phyloP scores from a whole-genome alignment of 2,888 invertebrate species.

The Coenonympha arcania region DNA sequence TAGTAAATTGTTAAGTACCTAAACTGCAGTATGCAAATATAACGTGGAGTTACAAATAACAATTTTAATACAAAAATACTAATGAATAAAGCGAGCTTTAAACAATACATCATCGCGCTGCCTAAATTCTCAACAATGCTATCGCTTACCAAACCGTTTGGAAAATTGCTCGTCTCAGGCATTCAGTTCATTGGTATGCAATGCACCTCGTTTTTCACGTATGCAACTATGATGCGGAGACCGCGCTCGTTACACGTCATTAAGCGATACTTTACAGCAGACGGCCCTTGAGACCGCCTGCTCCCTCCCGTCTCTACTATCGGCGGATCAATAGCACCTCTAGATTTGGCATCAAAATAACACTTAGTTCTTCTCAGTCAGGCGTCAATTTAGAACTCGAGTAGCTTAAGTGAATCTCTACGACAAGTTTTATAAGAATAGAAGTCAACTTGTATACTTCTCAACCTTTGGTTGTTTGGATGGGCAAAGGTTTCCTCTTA shows the following conservation, averaged over 20 bases:
- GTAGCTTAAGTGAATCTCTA: neutral
- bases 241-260: conserved; percentile 73
- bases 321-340: conserved; percentile 32
- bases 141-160: conserved; percentile 22
- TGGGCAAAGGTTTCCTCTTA: too few species aligned
- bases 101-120: neutral
- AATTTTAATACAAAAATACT: too few species aligned
- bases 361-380: neutral
- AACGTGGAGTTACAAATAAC: too few species aligned
- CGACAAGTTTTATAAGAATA: too few species aligned
- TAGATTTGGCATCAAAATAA: conserved; percentile 37
- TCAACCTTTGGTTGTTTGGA: too few species aligned
- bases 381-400: neutral
- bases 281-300: conserved; percentile 71
- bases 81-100: neutral
- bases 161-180: conserved; percentile 30
- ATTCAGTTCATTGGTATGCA: conserved; percentile 26
- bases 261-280: conserved; percentile 74
- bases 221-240: conserved; percentile 49
- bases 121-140: conserved; percentile 29
- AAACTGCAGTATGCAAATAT: too few species aligned
- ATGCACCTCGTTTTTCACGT: conserved; percentile 43
- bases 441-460: too few species aligned
- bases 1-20: too few species aligned
- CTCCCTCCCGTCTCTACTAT: conserved; percentile 35